Base-by-base conservation (phyloP, 2,113 vertebrate genomes). In the Epinephelus moara region DNA sequence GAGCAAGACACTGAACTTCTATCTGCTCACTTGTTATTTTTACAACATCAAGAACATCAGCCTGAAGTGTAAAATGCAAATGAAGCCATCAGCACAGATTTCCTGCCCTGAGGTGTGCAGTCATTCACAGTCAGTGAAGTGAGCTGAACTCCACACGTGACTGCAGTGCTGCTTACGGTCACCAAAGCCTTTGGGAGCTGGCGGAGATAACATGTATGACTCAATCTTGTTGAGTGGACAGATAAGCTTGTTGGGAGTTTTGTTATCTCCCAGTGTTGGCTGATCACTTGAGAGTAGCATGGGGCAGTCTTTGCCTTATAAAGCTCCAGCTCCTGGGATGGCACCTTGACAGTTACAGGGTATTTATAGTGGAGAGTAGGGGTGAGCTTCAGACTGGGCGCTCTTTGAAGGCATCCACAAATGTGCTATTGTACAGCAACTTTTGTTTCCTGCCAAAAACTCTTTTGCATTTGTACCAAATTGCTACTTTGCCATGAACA, bases 281-380 rank as follows among this genome's bases (percentile, higher is more conserved):
- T 67, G 87, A 88, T 85, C 79, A 78, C 79, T 81, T 72, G 80
- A 84, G 75, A 74, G 78, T 5, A 4, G 81, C 57, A 56, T 70
- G 76, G 47, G 6, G 9, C 72, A 25, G 61, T 45, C 67, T 78
- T 88, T 78, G 67, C 88, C 92, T 85, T 91, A 92, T 92, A 91
- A 87, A 93, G 91, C 76, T 37, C 4, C 77, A 56, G 78, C 61
- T 61, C 21, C 60, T 23, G 5, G 18, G 59, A 63, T 50, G 74
- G 55, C 60, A 80, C 84, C 85, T 59, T 56, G 37, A 82, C 77
- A 71, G 70, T 77, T 68, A 23, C 25, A 7, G 59, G 75, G 80
- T 92, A 92, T 92, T 93, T 88, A 92, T 91, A 92, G 88, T 71
- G 77, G 50, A 71, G 72, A 72, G 75, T 30, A 4, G 25, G 17